Evolutionary conservation across 2,113 vertebrate genomes (phyloP).

Genomic region (Pteruthius melanotis): DNA sequence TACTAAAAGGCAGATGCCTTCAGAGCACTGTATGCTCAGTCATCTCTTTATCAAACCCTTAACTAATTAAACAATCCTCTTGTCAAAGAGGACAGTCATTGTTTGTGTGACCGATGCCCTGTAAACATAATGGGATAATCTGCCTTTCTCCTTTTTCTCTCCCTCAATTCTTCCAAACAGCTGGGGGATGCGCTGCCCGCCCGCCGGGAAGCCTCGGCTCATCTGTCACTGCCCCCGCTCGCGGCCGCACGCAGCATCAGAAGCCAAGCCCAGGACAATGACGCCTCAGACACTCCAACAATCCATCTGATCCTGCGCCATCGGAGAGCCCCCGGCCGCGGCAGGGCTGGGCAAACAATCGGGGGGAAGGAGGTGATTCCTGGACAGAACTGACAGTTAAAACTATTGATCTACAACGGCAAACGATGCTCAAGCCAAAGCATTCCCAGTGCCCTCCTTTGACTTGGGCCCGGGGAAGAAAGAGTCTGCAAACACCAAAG

Average conservation of each 20-base stretch:
- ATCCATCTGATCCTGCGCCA: background rate
- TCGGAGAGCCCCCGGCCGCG: background rate
- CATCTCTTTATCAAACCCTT: constrained; percentile 54
- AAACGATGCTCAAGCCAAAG: background rate
- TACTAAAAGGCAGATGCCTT: constrained; percentile 59
- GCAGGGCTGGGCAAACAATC: background rate
- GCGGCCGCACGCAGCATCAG: constrained; percentile 59
- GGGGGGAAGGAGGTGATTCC: background rate
- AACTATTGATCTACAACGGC: background rate
- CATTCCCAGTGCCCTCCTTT: background rate
- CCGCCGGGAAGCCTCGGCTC: background rate
- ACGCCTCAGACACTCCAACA: background rate
- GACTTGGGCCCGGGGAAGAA: background rate
- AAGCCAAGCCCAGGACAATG: constrained; percentile 60
- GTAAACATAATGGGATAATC: constrained; percentile 54
- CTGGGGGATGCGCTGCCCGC: constrained; percentile 45
- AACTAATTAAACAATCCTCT: constrained; percentile 56
- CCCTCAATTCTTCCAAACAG: background rate
- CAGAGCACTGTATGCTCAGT: constrained; percentile 22
- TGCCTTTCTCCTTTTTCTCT: constrained; percentile 2
- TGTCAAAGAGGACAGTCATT: constrained; percentile 40
- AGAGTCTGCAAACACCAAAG: background rate
- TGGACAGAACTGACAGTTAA: background rate
- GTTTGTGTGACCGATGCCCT: constrained; percentile 44
- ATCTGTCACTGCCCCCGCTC: background rate